These are phyloP conservation scores for Sarcophaga caerulescens DNA, from an alignment of 2,888 invertebrate species.

Conservation along the genomic window DNA sequence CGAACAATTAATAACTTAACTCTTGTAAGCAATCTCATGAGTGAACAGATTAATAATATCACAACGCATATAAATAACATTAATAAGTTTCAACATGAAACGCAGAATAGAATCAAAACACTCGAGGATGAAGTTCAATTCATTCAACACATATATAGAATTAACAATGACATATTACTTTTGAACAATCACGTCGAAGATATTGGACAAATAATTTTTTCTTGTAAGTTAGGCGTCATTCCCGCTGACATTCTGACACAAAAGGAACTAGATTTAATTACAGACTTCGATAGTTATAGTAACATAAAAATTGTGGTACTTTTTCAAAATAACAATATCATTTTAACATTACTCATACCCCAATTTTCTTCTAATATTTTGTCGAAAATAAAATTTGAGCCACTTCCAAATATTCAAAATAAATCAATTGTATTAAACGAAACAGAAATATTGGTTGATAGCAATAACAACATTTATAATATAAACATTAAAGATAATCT, in stretches of 20 bases:
- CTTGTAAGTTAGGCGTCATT: constrained; percentile 63
- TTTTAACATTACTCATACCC: constrained; percentile 47
- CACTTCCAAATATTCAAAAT: constrained; percentile 44
- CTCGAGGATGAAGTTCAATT: constrained; percentile 10
- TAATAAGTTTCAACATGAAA: constrained; percentile 5
- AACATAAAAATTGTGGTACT: constrained; percentile 58
- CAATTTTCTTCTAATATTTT: constrained; percentile 41
- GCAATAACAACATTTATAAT: constrained; percentile 42
- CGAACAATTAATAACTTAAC: constrained; percentile 1
- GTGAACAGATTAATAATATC: not conserved
- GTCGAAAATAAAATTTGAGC: constrained; percentile 50
- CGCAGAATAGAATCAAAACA: constrained; percentile 26
- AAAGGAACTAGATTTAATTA: constrained; percentile 52
- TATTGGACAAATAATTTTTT: constrained; percentile 62
- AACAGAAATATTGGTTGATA: constrained; percentile 44
- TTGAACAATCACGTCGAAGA: constrained; percentile 55
- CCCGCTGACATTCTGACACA: constrained; percentile 60
- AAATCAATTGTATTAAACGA: constrained; percentile 39
- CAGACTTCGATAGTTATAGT: constrained; percentile 61
- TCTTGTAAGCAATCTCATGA: not conserved
- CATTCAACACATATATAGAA: constrained; percentile 44
- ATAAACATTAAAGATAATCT: constrained; percentile 36
- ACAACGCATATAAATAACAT: constrained; percentile 12
- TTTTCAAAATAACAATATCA: constrained; percentile 53
- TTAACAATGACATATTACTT: constrained; percentile 59